Base-by-base conservation (phyloP, 1,140 invertebrate species). In the Wiebesia pumilae region DNA sequence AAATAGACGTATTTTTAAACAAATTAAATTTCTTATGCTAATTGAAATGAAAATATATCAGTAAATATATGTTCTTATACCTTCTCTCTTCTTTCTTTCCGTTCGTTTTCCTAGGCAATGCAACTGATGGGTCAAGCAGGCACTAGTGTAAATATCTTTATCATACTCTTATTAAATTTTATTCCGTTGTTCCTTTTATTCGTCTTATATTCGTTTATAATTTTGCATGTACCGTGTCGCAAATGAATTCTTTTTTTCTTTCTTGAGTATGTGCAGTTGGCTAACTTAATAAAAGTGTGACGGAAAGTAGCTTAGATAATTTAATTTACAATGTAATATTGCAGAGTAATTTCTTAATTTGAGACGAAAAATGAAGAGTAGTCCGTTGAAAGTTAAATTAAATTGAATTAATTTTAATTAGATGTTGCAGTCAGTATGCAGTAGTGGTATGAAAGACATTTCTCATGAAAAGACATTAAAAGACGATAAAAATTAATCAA, bases 91-190 rank as follows among this genome's bases (percentile, higher is more conserved):
- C 88, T 88, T 88, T 89, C 77, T 90, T 87, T 89, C 87, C 88
- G 88, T 89, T 89, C 89, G 86, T 88, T 91, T 88, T 91, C 90
- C 92, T 94, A 97, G 97, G 97, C 97, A 94, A 97, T 97, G 97
- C 97, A 97, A 95, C 96, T 97, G 90, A 97, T 97, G 97, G 97
- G 97, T 95, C 96, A 97, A 95, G 96, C 96, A 94, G 96, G 96
- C 95, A 95, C 96, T 94, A 96, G 96, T 96, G 96, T 97, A 97
- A 97, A 96, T 97, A 97, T 97, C 58, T 91, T 92, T 91, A 83
- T 62, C 83, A 65, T 81, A 79, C 65, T 81, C 51, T 81, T 86
- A 83, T 58, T 83, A 38, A 10, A 33, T 78, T 54, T 40, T 43
- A 12, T 30, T 54, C 10, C 40, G 16, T 40, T n/a, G 30, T 24